Conservation (phyloP, 1,140 invertebrate species). For the Grapholita molesta region DNA sequence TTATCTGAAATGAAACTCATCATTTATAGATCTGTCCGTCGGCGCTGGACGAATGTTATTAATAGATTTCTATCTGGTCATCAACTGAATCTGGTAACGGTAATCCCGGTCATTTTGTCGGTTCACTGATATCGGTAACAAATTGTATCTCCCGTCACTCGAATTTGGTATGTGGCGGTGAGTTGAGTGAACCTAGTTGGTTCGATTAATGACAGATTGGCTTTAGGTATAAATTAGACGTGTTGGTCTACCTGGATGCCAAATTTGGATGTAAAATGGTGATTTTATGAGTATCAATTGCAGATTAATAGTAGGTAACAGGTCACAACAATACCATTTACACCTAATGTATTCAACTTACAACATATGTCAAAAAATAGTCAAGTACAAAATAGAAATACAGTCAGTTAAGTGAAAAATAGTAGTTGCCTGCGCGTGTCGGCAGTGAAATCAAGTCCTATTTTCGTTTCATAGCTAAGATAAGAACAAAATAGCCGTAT, state of each 20-base stretch:
- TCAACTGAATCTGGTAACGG: slow-evolving; percentile 65
- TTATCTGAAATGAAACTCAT: slow-evolving; percentile 76
- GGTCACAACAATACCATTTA: not conserved
- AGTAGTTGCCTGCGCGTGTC: no score
- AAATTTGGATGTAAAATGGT: not conserved
- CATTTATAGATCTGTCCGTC: slow-evolving; percentile 73
- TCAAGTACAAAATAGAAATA: no score
- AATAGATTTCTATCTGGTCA: slow-evolving; percentile 75
- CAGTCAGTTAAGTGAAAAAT: no score
- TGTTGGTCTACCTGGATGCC: not conserved
- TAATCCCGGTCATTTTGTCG: slow-evolving; percentile 62
- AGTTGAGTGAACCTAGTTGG: not conserved
- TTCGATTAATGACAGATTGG: slow-evolving; percentile 9
- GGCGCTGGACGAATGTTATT: slow-evolving; percentile 69
- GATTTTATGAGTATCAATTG: not conserved
- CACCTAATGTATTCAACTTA: not conserved
- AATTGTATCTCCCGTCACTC: slow-evolving; percentile 54
- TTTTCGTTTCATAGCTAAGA: slow-evolving; percentile 23
- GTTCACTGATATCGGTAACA: slow-evolving; percentile 57
- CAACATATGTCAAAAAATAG: no score
- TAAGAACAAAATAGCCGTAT: slow-evolving; percentile 26
- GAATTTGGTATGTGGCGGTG: slow-evolving; percentile 13
- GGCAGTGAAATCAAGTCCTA: not conserved
- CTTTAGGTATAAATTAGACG: not conserved
- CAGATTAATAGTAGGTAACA: not conserved